Evolutionary conservation across 2,113 vertebrate species (phyloP).

Genomic region (Ellobius talpinus): DNA sequence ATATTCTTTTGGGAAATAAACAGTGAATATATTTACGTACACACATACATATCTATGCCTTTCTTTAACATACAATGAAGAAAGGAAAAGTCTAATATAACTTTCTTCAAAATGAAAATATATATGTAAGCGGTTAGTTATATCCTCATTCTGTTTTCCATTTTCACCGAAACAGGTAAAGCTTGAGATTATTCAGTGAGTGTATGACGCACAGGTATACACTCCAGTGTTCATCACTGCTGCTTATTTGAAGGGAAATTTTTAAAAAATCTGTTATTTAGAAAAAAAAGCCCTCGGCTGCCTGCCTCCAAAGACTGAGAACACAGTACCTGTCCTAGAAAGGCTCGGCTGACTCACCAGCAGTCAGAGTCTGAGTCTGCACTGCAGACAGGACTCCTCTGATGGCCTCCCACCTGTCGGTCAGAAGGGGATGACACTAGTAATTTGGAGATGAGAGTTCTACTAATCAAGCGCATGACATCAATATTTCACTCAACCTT

Average conservation of each 20-base stretch:
- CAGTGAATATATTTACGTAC: neutral
- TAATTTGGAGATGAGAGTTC: neutral
- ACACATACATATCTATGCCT: neutral
- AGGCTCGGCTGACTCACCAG: neutral
- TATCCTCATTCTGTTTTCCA: neutral
- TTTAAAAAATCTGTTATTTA: constrained; percentile 6
- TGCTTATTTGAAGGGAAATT: neutral
- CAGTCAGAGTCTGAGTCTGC: neutral
- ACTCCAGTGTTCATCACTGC: too few species aligned
- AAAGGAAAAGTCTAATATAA: neutral
- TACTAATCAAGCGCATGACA: neutral
- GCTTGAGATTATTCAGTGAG: neutral
- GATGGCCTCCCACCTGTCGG: neutral
- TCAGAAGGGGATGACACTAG: neutral
- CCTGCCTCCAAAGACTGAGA: constrained; percentile 22
- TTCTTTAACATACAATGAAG: constrained; percentile 19
- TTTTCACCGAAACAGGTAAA: constrained; percentile 18
- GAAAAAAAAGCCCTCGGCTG: neutral
- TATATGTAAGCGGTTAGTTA: neutral
- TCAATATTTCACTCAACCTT: constrained; percentile 16
- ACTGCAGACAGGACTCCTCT: neutral
- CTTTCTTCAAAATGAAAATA: constrained; percentile 38
- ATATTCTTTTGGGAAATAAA: neutral
- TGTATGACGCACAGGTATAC: neutral
- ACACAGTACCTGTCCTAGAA: neutral